These are phyloP conservation scores for Gallinago media DNA, from an alignment of 2,113 vertebrate species.

Conservation along the genomic window DNA sequence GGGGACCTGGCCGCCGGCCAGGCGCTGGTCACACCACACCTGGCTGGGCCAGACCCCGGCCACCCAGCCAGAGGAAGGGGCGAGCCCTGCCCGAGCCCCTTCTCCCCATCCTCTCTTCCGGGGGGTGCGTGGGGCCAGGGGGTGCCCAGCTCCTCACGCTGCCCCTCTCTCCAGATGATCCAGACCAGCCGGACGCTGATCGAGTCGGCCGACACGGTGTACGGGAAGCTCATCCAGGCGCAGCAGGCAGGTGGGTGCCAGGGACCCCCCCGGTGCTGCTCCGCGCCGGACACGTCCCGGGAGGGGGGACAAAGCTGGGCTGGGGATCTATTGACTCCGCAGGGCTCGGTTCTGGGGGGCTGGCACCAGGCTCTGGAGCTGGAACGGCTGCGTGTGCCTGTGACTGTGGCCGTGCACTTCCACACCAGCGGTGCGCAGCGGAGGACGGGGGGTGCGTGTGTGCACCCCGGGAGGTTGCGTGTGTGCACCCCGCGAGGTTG, in stretches of 20 bases:
- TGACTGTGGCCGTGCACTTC: accelerated
- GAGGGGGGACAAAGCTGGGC: not conserved
- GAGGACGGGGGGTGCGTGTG: not conserved
- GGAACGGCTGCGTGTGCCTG: accelerated
- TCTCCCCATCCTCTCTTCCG: not conserved
- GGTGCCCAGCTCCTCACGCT: not conserved
- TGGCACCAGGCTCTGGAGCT: not conserved
- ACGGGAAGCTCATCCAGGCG: constrained; percentile 88
- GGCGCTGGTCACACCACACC: not conserved
- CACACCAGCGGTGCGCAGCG: accelerated
- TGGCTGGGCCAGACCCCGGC: accelerated
- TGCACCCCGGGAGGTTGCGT: accelerated
- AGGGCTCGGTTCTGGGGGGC: not conserved
- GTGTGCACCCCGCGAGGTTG: accelerated
- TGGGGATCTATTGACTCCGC: not conserved
- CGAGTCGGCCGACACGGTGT: constrained; percentile 87
- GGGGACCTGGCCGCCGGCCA: not conserved
- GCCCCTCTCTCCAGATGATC: constrained; percentile 82
- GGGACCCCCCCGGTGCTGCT: accelerated
- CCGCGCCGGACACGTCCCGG: accelerated
- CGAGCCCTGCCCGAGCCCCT: not conserved
- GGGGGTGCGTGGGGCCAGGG: not conserved
- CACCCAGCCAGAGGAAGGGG: accelerated
- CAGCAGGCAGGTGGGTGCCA: constrained; percentile 83
- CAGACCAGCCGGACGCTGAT: constrained; percentile 92